Evolutionary conservation across 2,113 vertebrate genomes (phyloP).

Genomic region (Rhinoptilus africanus): DNA sequence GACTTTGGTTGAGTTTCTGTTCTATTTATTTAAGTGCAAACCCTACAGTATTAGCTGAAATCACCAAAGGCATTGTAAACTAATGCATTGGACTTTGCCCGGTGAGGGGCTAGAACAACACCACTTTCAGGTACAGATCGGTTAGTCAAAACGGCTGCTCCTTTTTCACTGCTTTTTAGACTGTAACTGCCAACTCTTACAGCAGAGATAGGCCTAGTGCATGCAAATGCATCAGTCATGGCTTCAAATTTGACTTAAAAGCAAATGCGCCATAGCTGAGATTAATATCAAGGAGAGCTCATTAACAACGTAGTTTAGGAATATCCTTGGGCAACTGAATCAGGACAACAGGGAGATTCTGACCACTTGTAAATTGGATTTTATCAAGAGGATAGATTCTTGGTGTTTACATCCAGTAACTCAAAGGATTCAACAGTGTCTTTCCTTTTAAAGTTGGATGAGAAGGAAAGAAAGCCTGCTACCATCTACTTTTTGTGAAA

Average conservation of each 20-base stretch:
- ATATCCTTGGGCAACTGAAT: background rate
- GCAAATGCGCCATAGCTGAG: background rate
- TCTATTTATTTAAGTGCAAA: background rate
- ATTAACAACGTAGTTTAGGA: background rate
- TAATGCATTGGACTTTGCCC: background rate
- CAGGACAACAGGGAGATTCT: background rate
- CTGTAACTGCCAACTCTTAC: background rate
- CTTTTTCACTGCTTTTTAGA: background rate
- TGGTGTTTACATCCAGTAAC: background rate
- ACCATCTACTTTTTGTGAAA: background rate
- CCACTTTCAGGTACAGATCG: background rate
- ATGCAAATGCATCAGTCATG: background rate
- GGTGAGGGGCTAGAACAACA: background rate
- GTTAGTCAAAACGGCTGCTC: background rate
- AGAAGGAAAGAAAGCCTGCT: background rate
- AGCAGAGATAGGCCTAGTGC: background rate
- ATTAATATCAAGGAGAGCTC: background rate
- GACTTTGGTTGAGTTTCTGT: background rate
- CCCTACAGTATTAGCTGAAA: background rate
- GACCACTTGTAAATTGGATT: background rate
- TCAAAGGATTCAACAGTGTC: background rate
- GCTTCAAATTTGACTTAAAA: background rate
- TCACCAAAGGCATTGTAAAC: background rate
- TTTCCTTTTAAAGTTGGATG: background rate
- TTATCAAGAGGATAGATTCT: background rate